Evolutionary conservation across 2,888 invertebrate genomes (phyloP).

Genomic region (Apodemia zela): DNA sequence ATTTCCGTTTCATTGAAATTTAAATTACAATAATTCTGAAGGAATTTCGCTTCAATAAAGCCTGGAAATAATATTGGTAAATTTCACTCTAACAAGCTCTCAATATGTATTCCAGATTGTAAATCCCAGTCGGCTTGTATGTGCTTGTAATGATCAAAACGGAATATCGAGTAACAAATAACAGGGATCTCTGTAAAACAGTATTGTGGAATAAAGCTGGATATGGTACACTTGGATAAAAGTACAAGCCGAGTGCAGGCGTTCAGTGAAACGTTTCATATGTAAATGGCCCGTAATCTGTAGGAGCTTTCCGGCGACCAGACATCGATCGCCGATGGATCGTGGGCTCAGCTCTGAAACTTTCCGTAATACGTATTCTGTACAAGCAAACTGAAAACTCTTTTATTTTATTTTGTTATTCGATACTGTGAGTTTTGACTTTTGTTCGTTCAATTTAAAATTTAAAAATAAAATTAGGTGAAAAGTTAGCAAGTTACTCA

Average conservation of each 20-base stretch:
- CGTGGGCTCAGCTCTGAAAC: constrained; percentile 50
- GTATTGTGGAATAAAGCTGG: constrained; percentile 12
- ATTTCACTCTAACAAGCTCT: neutral
- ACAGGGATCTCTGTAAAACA: constrained; percentile 6
- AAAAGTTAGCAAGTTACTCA: too few species aligned
- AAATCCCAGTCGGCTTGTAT: constrained; percentile 11
- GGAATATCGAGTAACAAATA: constrained; percentile 7
- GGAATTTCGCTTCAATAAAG: too few species aligned
- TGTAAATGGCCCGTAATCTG: constrained; percentile 75
- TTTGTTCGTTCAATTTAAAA: constrained; percentile 20
- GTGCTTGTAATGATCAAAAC: constrained; percentile 8
- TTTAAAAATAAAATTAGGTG: constrained; percentile 3
- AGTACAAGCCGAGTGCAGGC: constrained; percentile 61
- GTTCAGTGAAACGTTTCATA: constrained; percentile 71
- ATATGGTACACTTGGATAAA: constrained; percentile 40
- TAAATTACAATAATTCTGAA: too few species aligned
- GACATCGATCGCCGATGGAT: constrained; percentile 63
- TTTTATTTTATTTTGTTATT: constrained; percentile 26
- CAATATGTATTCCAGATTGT: constrained; percentile 4
- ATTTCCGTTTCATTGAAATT: too few species aligned
- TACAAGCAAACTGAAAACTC: constrained; percentile 41
- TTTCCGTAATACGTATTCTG: constrained; percentile 52
- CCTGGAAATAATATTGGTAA: too few species aligned
- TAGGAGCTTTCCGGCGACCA: constrained; percentile 51
- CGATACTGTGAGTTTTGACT: constrained; percentile 21